phyloP scores from a whole-genome alignment of 2,888 invertebrate genomes.

The Hecatera dysodea region DNA sequence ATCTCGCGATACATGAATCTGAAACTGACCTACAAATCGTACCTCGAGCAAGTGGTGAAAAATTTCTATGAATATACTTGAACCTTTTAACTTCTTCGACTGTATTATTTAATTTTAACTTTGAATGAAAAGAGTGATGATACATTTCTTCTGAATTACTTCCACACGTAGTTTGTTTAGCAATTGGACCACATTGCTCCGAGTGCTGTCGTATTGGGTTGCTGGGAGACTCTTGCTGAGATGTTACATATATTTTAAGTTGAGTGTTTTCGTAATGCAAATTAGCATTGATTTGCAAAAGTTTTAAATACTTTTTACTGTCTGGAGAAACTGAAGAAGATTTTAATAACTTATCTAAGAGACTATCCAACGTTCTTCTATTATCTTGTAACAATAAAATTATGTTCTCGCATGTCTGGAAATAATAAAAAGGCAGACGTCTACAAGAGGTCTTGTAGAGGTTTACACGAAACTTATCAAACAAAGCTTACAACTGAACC shows the following conservation, averaged over 20 bases:
- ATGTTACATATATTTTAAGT: slow-evolving; percentile 67
- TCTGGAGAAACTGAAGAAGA: slow-evolving; percentile 64
- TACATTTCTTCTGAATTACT: slow-evolving; percentile 41
- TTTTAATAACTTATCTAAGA: slow-evolving; percentile 68
- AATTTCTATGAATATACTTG: slow-evolving; percentile 48
- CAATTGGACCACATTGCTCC: slow-evolving; percentile 20
- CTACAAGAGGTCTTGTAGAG: background rate
- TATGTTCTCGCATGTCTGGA: slow-evolving; percentile 71
- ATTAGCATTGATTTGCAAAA: slow-evolving; percentile 71
- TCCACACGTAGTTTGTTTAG: slow-evolving; percentile 26
- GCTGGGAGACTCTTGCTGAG: slow-evolving; percentile 45
- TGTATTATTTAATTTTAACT: slow-evolving; percentile 45
- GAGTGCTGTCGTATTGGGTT: slow-evolving; percentile 15
- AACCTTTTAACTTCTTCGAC: slow-evolving; percentile 44
- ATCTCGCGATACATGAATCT: slow-evolving; percentile 66
- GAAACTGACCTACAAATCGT: slow-evolving; percentile 62
- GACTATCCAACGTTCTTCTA: slow-evolving; percentile 64
- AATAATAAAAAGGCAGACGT: slow-evolving; percentile 16
- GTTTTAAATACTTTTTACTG: slow-evolving; percentile 70
- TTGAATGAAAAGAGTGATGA: slow-evolving; percentile 30
- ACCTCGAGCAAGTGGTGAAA: slow-evolving; percentile 51
- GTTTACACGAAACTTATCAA: background rate
- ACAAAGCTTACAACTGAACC: too few relatives aligned
- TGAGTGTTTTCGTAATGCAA: slow-evolving; percentile 75
- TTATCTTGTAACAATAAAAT: slow-evolving; percentile 71